Evolutionary conservation across 1,140 invertebrate genomes (phyloP).

Genomic region (Littorina saxatilis): DNA sequence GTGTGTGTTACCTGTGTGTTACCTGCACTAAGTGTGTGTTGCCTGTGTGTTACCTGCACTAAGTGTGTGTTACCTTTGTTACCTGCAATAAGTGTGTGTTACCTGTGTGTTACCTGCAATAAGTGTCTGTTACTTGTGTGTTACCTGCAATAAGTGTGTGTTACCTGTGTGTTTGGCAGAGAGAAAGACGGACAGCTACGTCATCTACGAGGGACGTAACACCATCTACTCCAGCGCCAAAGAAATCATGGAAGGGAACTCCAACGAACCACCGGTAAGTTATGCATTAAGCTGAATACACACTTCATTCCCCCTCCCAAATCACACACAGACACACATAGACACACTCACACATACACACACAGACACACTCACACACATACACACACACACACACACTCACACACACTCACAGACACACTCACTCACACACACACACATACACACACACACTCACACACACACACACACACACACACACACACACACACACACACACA

Average conservation of each 20-base stretch:
- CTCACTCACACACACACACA: neutral
- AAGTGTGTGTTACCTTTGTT: no score
- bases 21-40: neutral
- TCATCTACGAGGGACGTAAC: conserved; percentile 45
- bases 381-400: neutral
- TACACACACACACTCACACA: neutral
- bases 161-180: conserved; percentile 31
- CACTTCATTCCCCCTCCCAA: no score
- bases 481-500: no score
- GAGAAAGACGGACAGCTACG: conserved; percentile 40
- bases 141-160: neutral
- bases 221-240: conserved; percentile 49
- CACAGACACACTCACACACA: neutral
- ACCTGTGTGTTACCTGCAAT: neutral
- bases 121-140: neutral
- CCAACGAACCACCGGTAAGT: conserved; percentile 42
- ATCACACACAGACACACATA: neutral
- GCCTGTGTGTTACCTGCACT: no score
- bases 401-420: neutral
- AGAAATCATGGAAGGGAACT: conserved; percentile 34
- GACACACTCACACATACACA: neutral
- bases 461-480: neutral
- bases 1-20: neutral
- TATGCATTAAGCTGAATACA: neutral
- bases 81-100: neutral